Conservation (phyloP, 2,797 vertebrate genomes). For the Smutsia gigantea region DNA sequence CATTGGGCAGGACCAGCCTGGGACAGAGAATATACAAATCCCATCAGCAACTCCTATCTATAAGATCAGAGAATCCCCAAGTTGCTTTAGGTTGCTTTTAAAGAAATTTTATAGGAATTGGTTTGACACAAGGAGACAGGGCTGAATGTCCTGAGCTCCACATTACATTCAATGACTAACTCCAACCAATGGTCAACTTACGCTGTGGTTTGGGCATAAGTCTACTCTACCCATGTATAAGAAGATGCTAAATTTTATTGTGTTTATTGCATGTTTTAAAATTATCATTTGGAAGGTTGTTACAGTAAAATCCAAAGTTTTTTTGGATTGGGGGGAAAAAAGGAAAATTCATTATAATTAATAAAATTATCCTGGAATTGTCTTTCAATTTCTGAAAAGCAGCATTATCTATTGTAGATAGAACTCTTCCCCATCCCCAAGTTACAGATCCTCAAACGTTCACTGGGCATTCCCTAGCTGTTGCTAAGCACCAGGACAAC, state of each 20-base stretch:
- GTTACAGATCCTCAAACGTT: background rate
- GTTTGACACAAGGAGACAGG: background rate
- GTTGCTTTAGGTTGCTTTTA: slow-evolving; percentile 62
- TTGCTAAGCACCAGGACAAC: background rate
- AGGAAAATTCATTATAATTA: background rate
- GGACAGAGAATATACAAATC: slow-evolving; percentile 79
- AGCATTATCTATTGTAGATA: background rate
- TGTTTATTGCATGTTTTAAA: background rate
- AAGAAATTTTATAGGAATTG: background rate
- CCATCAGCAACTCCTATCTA: slow-evolving; percentile 72
- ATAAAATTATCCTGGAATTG: slow-evolving; percentile 1
- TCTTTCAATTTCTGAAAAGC: slow-evolving; percentile 45
- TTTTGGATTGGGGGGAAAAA: background rate
- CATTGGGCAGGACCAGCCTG: slow-evolving; percentile 72
- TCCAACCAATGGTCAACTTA: background rate
- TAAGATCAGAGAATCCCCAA: slow-evolving; percentile 39
- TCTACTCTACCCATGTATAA: background rate
- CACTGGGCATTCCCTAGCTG: background rate
- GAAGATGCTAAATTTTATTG: background rate
- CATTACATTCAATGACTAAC: background rate
- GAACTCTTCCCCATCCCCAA: background rate
- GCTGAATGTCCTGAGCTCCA: background rate
- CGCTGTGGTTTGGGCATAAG: background rate
- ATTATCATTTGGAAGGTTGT: background rate
- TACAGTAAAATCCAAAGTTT: slow-evolving; percentile 10